Evolutionary conservation across 2,888 invertebrate species (phyloP).

Genomic region (Amblyteles armatorius): DNA sequence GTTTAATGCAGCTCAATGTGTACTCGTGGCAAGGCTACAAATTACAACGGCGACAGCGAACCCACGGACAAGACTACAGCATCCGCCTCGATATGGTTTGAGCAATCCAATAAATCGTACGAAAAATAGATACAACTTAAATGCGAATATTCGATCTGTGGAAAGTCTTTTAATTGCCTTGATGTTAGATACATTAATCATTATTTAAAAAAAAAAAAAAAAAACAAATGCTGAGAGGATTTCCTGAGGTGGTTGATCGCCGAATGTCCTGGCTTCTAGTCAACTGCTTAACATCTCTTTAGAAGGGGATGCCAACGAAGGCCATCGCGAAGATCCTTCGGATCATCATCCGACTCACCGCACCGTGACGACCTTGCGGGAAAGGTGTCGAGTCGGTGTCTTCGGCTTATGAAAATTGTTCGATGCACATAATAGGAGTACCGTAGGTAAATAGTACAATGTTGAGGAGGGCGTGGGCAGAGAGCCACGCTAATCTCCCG

Average conservation of each 20-base stretch:
- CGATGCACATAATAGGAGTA: conserved; percentile 50
- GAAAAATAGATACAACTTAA: background rate
- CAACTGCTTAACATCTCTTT: background rate
- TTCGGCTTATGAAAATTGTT: conserved; percentile 45
- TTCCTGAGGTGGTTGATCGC: background rate
- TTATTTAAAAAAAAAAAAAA: no score
- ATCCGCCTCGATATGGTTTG: conserved; percentile 26
- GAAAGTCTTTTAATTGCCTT: background rate
- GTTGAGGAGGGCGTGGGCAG: conserved; percentile 60
- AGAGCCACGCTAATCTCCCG: conserved; percentile 53
- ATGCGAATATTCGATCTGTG: background rate
- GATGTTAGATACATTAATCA: no score
- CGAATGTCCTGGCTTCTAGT: background rate
- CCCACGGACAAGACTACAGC: conserved; percentile 4
- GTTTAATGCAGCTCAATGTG: conserved; percentile 31
- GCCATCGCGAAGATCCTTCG: conserved; percentile 32
- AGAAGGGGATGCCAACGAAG: conserved; percentile 32
- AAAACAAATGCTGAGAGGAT: background rate
- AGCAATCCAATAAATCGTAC: background rate
- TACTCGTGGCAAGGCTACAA: conserved; percentile 12
- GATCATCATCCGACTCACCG: conserved; percentile 45
- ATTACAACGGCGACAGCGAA: background rate
- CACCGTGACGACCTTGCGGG: conserved; percentile 56
- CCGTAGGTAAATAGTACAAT: conserved; percentile 40
- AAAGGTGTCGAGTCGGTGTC: conserved; percentile 45